A percentile compares a stretch with the other conserved stretches of the same genome.
These are phyloP conservation scores for Botia kubotai DNA, from an alignment of 2,797 vertebrate genomes.

Conservation along the genomic window DNA sequence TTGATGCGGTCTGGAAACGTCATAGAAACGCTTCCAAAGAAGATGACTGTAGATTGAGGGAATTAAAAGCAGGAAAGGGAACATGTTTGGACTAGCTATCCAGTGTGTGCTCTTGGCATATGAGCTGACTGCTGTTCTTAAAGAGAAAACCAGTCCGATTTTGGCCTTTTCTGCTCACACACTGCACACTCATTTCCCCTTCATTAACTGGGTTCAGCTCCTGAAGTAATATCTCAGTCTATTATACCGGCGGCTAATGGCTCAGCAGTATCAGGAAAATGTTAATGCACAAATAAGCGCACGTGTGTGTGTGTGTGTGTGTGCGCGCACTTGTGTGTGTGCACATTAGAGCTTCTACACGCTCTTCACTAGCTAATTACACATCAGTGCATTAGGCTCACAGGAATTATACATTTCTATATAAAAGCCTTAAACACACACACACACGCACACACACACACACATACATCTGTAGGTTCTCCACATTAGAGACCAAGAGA, in stretches of 20 bases:
- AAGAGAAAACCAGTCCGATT: constrained; percentile 7
- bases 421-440: constrained; percentile 26
- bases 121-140: neutral
- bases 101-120: neutral
- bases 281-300: constrained; percentile 34
- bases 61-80: neutral
- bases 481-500: neutral
- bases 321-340: constrained; percentile 13
- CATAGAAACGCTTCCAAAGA: constrained; percentile 10
- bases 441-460: constrained; percentile 6
- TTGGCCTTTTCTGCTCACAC: constrained; percentile 6
- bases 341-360: neutral
- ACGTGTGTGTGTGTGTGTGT: constrained; percentile 27
- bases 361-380: constrained; percentile 19
- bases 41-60: constrained; percentile 2
- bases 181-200: neutral
- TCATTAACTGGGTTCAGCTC: constrained; percentile 14
- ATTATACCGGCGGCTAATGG: constrained; percentile 39
- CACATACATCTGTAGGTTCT: neutral
- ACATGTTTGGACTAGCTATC: constrained; percentile 16
- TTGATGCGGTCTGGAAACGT: constrained; percentile 37
- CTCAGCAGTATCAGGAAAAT: constrained; percentile 13
- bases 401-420: neutral
- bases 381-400: neutral
- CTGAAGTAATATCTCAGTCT: constrained; percentile 14